A percentile compares a stretch with the other conserved stretches of the same genome.
These are phyloP conservation scores for Neocloeon triangulifer DNA, from an alignment of 1,140 invertebrate species.

Conservation along the genomic window DNA sequence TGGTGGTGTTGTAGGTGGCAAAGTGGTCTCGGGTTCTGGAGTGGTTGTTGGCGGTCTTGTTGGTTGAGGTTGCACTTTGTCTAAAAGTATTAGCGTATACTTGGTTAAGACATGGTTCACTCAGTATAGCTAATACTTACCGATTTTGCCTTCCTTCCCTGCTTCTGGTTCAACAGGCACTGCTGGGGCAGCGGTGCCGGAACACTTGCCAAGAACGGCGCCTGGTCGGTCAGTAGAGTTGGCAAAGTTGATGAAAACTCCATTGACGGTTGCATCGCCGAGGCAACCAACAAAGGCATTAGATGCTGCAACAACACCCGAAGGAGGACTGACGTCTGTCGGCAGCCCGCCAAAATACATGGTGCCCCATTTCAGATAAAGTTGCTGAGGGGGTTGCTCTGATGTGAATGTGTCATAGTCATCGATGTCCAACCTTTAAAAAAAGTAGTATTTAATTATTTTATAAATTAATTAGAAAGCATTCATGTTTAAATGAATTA, in stretches of 20 bases:
- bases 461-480: too few species aligned
- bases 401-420: slow-evolving; percentile 41
- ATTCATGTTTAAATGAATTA: too few species aligned
- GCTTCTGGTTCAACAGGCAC: slow-evolving; percentile 8
- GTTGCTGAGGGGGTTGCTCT: slow-evolving; percentile 25
- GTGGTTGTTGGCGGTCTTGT: too few species aligned
- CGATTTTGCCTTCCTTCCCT: background rate
- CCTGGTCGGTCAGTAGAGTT: slow-evolving; percentile 33
- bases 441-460: too few species aligned
- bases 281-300: slow-evolving; percentile 58
- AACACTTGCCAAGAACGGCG: slow-evolving; percentile 43
- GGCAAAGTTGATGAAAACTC: slow-evolving; percentile 58
- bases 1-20: too few species aligned
- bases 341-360: slow-evolving; percentile 75
- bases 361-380: slow-evolving; percentile 34
- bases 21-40: slow-evolving; percentile 10
- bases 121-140: too few species aligned
- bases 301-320: slow-evolving; percentile 16
- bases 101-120: too few species aligned
- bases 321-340: slow-evolving; percentile 21
- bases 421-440: slow-evolving; percentile 69
- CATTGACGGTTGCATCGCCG: slow-evolving; percentile 66
- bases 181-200: slow-evolving; percentile 3
- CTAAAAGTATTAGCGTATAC: too few species aligned
- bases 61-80: too few species aligned